Percentiles rank a stretch among this genome's conserved stretches.
Evolutionary conservation across 1,140 invertebrate genomes (phyloP).

Genomic region (Metaphire vulgaris): DNA sequence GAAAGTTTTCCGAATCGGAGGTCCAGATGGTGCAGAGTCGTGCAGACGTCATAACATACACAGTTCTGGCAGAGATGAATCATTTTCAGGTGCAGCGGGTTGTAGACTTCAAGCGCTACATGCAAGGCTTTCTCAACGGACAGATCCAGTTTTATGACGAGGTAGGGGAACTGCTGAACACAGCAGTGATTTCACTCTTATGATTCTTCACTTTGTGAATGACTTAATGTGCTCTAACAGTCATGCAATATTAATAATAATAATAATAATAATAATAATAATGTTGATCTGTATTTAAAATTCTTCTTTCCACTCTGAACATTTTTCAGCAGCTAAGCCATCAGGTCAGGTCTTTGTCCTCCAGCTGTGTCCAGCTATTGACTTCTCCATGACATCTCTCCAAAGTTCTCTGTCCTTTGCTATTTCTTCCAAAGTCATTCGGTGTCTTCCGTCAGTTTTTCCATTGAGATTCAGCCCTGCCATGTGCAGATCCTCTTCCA

Average conservation of each 20-base stretch:
- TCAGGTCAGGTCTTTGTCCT: too few species aligned
- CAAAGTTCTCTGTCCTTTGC: too few species aligned
- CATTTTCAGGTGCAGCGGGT: slow-evolving; percentile 86
- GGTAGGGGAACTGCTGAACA: slow-evolving; percentile 37
- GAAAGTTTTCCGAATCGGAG: slow-evolving; percentile 73
- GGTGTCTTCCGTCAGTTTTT: too few species aligned
- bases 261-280: background rate
- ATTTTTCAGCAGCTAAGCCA: too few species aligned
- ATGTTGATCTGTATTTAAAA: too few species aligned
- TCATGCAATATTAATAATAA: background rate
- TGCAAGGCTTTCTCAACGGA: slow-evolving; percentile 75
- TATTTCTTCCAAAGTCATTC: too few species aligned
- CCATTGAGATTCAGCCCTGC: too few species aligned
- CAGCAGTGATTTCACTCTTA: background rate
- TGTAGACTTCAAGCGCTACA: slow-evolving; percentile 74
- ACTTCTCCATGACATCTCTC: too few species aligned
- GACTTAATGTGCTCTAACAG: background rate
- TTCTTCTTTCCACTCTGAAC: too few species aligned
- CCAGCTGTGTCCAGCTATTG: too few species aligned
- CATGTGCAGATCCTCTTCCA: too few species aligned
- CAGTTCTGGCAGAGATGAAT: slow-evolving; percentile 83
- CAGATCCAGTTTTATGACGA: slow-evolving; percentile 89
- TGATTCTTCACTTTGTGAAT: background rate
- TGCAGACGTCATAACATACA: slow-evolving; percentile 83
- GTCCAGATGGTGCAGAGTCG: slow-evolving; percentile 70